Base-by-base conservation (phyloP, 2,797 vertebrate species). In the Sarcophilus harrisii region DNA sequence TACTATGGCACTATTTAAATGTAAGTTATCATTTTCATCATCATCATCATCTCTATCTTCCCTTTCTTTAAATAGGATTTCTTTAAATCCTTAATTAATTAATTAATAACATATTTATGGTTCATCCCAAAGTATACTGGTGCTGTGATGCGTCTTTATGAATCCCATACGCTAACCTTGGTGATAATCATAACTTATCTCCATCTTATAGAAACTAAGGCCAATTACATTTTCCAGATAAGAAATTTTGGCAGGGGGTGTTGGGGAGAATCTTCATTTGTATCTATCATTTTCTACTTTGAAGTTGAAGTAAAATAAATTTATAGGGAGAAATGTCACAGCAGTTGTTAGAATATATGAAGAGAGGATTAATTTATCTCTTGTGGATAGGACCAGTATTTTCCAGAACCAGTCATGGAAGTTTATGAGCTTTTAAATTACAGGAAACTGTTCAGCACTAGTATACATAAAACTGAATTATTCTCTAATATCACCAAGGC, bases 371-470 rank as follows among this genome's bases (percentile, higher is more conserved):
- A 93, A 58, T 81, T 91, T 81, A 16, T 94, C 57, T 93, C 94
- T 91, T 49, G 21, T 57, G 57, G 60, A 93, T 58, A 29, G 45
- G 59, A 57, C 87, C 90, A 93, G 0, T 57, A 91, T 90, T 95
- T 97, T 90, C 90, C 92, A 54, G 32, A 94, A 27, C n/a, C 91
- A 57, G 11, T 91, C 95, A 38, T n/a, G 94, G 57, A 94, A 92
- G 32, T 96, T 95, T 91, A 92, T 92, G 92, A 96, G 81, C n/a
- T 38, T 97, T 96, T 91, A 87, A 93, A 59, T 91, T 81, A 93
- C n/a, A 62, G 90, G 55, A 62, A 93, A 8, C 38, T 94, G 54
- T 95, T 91, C 14, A 52, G 16, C 13, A 5, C 52, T 10, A n/a
- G 57, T 95, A 29, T 87, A 57, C 91, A 59, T 66, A 58, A 92